phyloP scores from a whole-genome alignment of 2,113 vertebrate species.

The Gambusia holbrooki region DNA sequence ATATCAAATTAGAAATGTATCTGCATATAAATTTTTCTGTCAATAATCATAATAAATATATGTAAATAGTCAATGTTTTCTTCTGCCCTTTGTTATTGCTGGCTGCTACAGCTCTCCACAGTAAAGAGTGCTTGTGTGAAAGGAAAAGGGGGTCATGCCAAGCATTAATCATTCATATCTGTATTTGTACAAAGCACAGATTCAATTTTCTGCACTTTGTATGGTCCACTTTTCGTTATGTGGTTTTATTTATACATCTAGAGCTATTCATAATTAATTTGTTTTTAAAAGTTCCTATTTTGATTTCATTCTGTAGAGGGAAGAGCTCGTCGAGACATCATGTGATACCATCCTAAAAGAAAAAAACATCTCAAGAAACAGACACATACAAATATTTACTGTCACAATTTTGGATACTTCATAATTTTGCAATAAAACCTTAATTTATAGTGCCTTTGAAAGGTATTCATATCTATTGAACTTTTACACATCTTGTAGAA shows the following conservation, averaged over 20 bases:
- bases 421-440: too few species aligned
- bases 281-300: slow-evolving; percentile 44
- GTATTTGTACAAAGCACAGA: slow-evolving; percentile 70
- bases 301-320: slow-evolving; percentile 38
- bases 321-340: neutral
- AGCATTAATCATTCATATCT: slow-evolving; percentile 74
- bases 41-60: neutral
- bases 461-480: too few species aligned
- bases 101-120: neutral
- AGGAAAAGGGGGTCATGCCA: slow-evolving; percentile 56
- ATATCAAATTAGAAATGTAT: neutral
- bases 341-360: neutral
- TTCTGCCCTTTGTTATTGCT: neutral
- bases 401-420: neutral
- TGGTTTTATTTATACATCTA: slow-evolving; percentile 74
- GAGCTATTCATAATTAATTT: slow-evolving; percentile 68
- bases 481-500: too few species aligned
- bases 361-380: neutral
- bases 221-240: slow-evolving; percentile 59
- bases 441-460: too few species aligned
- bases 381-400: neutral
- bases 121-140: slow-evolving; percentile 49
- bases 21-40: neutral
- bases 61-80: neutral
- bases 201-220: slow-evolving; percentile 76